Evolutionary conservation across 2,113 vertebrate genomes (phyloP).

Genomic region (Sphaerodactylus townsendi): DNA sequence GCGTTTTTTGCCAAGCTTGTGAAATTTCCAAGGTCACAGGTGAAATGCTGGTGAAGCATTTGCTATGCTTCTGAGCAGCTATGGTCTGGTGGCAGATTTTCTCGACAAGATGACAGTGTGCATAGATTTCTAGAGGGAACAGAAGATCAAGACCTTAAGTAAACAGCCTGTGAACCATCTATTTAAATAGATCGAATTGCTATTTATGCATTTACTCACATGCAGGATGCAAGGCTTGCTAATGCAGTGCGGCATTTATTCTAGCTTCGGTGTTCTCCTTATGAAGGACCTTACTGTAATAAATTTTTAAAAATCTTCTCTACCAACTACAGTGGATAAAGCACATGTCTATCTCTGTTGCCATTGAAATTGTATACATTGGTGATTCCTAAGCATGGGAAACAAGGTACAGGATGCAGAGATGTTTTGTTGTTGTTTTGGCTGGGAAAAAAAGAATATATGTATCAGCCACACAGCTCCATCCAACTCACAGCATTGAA

Average conservation of each 20-base stretch:
- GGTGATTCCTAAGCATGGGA: no score
- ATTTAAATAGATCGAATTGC: not conserved
- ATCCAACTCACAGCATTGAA: no score
- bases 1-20: not conserved
- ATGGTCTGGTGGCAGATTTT: not conserved
- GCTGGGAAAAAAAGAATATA: no score
- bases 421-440: no score
- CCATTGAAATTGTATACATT: not conserved
- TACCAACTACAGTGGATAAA: not conserved
- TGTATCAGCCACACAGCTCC: no score
- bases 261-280: not conserved
- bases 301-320: not conserved
- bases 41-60: not conserved
- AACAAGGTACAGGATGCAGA: no score
- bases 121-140: conserved; percentile 3
- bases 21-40: conserved; percentile 4
- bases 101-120: not conserved
- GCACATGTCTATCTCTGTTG: not conserved
- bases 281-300: not conserved
- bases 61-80: conserved; percentile 10
- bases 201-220: conserved; percentile 11
- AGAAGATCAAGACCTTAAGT: conserved; percentile 13
- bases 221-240: not conserved
- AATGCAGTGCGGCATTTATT: not conserved
- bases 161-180: not conserved